Conservation (phyloP, 1,140 invertebrate species). For the Drosophila fuyamai region DNA sequence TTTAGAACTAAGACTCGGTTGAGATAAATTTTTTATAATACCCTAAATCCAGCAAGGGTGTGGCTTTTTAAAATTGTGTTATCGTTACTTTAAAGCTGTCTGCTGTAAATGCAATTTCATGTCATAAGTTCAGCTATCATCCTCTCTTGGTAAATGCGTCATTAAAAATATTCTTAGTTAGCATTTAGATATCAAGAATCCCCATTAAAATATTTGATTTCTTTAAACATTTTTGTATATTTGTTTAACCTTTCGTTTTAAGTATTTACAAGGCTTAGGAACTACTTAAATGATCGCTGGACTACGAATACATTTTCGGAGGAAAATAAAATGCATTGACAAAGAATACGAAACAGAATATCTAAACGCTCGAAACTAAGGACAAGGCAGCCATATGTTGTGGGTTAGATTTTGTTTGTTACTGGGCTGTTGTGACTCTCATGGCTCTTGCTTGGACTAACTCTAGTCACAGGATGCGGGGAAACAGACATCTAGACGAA, state of each 20-base stretch:
- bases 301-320: conserved; percentile 59
- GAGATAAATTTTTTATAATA: too few species aligned
- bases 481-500: conserved; percentile 63
- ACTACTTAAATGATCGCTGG: conserved; percentile 63
- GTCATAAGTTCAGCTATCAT: too few species aligned
- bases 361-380: conserved; percentile 13
- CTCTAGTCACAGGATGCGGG: conserved; percentile 25
- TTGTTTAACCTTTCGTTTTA: conserved; percentile 44
- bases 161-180: too few species aligned
- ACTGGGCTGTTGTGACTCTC: conserved; percentile 44
- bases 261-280: conserved; percentile 68
- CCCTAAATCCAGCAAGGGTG: too few species aligned
- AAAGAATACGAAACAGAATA: conserved; percentile 58
- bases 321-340: conserved; percentile 71
- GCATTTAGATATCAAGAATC: too few species aligned
- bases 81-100: too few species aligned
- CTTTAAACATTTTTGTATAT: conserved; percentile 21
- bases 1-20: too few species aligned
- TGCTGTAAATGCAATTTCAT: too few species aligned
- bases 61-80: too few species aligned
- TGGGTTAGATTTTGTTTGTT: conserved; percentile 29
- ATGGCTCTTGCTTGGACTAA: conserved; percentile 48
- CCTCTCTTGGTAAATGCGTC: too few species aligned
- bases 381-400: conserved; percentile 33
- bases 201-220: neutral